phyloP scores from a whole-genome alignment of 2,113 vertebrate species.

The Macquaria australasica region DNA sequence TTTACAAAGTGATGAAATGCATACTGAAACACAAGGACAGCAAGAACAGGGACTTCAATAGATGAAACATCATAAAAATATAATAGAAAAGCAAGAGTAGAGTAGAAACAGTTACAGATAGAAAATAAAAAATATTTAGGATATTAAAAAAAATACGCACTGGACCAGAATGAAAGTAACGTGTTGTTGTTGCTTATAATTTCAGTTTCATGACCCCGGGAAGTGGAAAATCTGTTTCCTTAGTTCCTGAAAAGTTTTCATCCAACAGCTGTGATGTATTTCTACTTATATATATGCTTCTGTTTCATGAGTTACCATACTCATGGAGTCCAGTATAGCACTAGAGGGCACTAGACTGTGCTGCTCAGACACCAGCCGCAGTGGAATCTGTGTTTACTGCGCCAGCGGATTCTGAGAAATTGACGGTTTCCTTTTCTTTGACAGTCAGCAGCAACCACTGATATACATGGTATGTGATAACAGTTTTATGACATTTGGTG shows the following conservation, averaged over 20 bases:
- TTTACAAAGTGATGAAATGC: slow-evolving; percentile 1
- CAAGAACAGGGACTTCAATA: neutral
- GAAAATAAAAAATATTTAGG: neutral
- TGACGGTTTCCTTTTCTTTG: slow-evolving; percentile 35
- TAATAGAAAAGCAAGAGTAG: neutral
- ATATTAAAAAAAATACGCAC: neutral
- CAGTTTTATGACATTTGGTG: slow-evolving; percentile 12
- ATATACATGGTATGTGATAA: slow-evolving; percentile 15
- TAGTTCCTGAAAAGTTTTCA: slow-evolving; percentile 11
- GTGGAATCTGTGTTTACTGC: slow-evolving; percentile 22
- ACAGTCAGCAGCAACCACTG: slow-evolving; percentile 1
- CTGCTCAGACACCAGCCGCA: slow-evolving; percentile 12
- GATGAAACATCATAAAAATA: neutral
- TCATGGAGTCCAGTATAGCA: neutral
- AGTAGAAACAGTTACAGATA: neutral
- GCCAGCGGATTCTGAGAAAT: slow-evolving; percentile 28
- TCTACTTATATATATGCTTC: neutral
- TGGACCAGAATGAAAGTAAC: neutral
- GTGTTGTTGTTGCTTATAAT: neutral
- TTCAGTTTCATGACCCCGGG: neutral
- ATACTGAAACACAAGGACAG: neutral
- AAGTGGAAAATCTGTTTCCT: neutral
- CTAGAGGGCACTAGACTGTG: slow-evolving; percentile 47
- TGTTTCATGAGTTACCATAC: neutral
- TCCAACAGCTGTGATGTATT: slow-evolving; percentile 15